These are phyloP conservation scores for Zaprionus lineosus DNA, from an alignment of 2,888 invertebrate genomes.

Conservation along the genomic window DNA sequence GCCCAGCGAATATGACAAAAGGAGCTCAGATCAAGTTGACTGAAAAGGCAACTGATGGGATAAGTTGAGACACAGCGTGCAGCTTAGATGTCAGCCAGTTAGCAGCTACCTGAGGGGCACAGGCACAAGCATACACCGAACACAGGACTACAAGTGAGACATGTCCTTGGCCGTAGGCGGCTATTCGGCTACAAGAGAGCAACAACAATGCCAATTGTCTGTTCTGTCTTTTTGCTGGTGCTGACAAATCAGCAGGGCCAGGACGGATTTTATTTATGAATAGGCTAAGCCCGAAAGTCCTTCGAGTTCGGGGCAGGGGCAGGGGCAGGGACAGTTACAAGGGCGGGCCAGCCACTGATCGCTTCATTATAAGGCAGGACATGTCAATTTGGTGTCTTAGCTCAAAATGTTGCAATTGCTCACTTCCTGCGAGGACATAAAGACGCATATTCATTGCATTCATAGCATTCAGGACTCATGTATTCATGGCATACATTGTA, in stretches of 20 bases:
- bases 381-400: conserved; percentile 61
- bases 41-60: conserved; percentile 31
- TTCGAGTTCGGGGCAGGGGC: too few species aligned
- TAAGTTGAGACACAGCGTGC: not conserved
- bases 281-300: conserved; percentile 19
- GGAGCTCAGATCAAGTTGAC: conserved; percentile 35
- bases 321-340: too few species aligned
- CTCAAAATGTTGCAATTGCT: conserved; percentile 28
- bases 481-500: conserved; percentile 54
- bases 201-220: conserved; percentile 42
- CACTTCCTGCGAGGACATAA: conserved; percentile 53
- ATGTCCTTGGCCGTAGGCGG: conserved; percentile 35
- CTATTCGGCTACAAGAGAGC: conserved; percentile 1
- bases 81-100: conserved; percentile 8
- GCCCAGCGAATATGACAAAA: conserved; percentile 37
- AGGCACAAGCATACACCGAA: too few species aligned
- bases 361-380: conserved; percentile 72
- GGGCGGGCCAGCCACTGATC: conserved; percentile 62
- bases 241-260: conserved; percentile 63
- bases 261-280: conserved; percentile 25
- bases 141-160: too few species aligned
- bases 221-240: conserved; percentile 39
- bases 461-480: conserved; percentile 36
- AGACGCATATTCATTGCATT: conserved; percentile 23
- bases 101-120: conserved; percentile 46